Evolutionary conservation across 1,140 invertebrate species (phyloP).

Genomic region (Pachyrhynchus sulphureomaculatus): DNA sequence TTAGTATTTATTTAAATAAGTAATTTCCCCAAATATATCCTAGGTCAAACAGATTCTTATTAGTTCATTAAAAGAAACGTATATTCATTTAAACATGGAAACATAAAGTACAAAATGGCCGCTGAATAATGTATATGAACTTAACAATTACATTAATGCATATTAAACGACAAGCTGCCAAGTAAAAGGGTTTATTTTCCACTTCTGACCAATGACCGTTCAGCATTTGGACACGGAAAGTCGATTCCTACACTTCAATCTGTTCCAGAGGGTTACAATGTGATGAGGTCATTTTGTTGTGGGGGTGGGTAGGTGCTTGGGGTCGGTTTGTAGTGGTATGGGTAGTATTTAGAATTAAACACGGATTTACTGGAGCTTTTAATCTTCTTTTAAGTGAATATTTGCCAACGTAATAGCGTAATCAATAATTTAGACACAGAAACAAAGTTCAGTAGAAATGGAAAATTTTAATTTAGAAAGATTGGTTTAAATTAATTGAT

Average conservation of each 20-base stretch:
- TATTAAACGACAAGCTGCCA: not conserved
- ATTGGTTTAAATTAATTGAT: too few species aligned
- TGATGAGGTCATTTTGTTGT: conserved; percentile 10
- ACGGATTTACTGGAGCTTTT: not conserved
- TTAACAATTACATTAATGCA: not conserved
- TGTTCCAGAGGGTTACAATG: conserved; percentile 2
- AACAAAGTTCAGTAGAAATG: too few species aligned
- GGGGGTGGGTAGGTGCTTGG: not conserved
- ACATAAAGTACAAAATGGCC: too few species aligned
- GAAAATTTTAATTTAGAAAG: too few species aligned
- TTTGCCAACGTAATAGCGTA: too few species aligned
- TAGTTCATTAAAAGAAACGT: too few species aligned
- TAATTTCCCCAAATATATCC: too few species aligned
- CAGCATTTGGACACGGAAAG: not conserved
- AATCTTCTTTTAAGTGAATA: not conserved
- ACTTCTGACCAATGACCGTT: not conserved
- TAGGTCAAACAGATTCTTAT: too few species aligned
- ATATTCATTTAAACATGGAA: too few species aligned
- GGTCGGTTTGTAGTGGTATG: not conserved
- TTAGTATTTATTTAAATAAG: too few species aligned
- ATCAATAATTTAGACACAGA: too few species aligned
- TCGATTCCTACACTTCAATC: conserved; percentile 3
- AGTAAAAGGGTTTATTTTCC: not conserved
- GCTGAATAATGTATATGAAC: not conserved
- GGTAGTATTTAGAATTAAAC: conserved; percentile 1